Conservation (phyloP, 2,113 vertebrate genomes). For the Hypanus sabinus region DNA sequence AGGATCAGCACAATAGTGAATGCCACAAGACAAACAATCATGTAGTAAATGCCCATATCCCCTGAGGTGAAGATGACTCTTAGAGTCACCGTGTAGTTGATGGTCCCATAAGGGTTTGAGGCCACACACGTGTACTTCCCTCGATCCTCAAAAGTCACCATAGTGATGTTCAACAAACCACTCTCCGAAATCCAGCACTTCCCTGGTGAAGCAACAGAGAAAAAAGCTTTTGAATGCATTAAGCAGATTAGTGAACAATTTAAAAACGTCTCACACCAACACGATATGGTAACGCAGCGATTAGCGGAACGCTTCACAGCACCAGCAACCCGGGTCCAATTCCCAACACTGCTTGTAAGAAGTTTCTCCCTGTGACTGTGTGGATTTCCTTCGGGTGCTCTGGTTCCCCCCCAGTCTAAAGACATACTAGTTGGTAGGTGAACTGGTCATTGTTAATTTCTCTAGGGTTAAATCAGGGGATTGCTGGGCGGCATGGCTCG, state of each 20-base stretch:
- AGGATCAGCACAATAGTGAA: slow-evolving; percentile 92
- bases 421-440: too few relatives aligned
- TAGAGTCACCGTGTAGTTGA: slow-evolving; percentile 86
- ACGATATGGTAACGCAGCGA: too few relatives aligned
- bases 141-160: slow-evolving; percentile 81
- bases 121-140: slow-evolving; percentile 91
- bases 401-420: too few relatives aligned
- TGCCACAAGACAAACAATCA: slow-evolving; percentile 93
- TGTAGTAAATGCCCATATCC: slow-evolving; percentile 97
- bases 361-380: too few relatives aligned
- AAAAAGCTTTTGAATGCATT: neutral
- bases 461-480: too few relatives aligned
- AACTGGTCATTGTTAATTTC: too few relatives aligned
- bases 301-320: too few relatives aligned
- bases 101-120: slow-evolving; percentile 67
- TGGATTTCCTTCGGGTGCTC: too few relatives aligned
- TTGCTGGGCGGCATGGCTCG: too few relatives aligned
- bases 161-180: slow-evolving; percentile 82
- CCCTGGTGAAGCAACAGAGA: slow-evolving; percentile 53
- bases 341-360: too few relatives aligned
- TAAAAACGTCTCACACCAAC: neutral
- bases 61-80: slow-evolving; percentile 84
- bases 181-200: slow-evolving; percentile 78
- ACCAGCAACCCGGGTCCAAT: too few relatives aligned
- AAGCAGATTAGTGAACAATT: neutral